Conservation (phyloP, 2,797 vertebrate genomes). For the Hoplostethus mediterraneus region DNA sequence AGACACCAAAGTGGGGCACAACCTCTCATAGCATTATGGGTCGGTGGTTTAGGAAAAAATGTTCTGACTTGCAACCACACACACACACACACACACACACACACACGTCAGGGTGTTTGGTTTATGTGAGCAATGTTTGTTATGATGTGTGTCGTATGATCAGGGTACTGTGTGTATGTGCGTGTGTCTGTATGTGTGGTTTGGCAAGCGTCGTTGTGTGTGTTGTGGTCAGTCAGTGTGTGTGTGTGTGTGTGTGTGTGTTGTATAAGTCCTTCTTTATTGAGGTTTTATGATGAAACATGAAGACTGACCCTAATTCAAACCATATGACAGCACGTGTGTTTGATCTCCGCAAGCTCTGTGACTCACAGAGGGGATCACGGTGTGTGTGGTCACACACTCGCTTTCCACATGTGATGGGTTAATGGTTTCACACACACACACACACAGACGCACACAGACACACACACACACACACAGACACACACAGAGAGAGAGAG, state of each 20-base stretch:
- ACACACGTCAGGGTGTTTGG: slow-evolving; percentile 15
- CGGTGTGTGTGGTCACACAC: slow-evolving; percentile 79
- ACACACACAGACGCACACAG: slow-evolving; percentile 12
- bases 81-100: slow-evolving; percentile 27
- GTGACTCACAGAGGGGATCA: slow-evolving; percentile 74
- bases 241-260: slow-evolving; percentile 38
- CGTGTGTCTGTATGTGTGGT: slow-evolving; percentile 10
- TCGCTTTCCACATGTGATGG: slow-evolving; percentile 73
- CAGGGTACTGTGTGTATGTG: not conserved
- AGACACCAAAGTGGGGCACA: slow-evolving; percentile 11
- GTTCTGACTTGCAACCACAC: slow-evolving; percentile 64
- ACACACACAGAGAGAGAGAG: not conserved
- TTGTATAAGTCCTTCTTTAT: slow-evolving; percentile 72
- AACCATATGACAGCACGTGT: slow-evolving; percentile 84
- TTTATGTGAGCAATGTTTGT: slow-evolving; percentile 29
- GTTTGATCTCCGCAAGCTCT: slow-evolving; percentile 87
- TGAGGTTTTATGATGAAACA: slow-evolving; percentile 91
- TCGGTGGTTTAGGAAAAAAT: slow-evolving; percentile 78
- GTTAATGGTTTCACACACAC: slow-evolving; percentile 63
- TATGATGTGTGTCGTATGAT: slow-evolving; percentile 21
- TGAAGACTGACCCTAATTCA: slow-evolving; percentile 88
- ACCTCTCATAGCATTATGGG: slow-evolving; percentile 71
- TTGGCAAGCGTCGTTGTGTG: not conserved
- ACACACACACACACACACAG: slow-evolving; percentile 5
- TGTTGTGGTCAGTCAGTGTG: not conserved